Evolutionary conservation across 2,797 vertebrate species (phyloP).

Genomic region (Carcharodon carcharias): DNA sequence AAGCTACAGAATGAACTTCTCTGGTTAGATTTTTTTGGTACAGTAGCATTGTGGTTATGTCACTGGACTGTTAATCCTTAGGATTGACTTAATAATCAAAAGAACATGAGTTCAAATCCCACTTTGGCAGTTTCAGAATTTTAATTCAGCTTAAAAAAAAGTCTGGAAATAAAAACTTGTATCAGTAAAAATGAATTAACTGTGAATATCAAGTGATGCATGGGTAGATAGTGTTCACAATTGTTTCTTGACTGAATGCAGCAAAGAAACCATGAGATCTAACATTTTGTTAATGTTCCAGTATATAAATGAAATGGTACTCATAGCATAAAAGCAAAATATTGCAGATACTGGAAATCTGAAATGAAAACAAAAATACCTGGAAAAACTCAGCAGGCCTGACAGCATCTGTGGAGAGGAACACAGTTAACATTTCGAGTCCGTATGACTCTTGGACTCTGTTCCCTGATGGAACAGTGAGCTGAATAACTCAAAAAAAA

Average conservation of each 20-base stretch:
- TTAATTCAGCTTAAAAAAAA: neutral
- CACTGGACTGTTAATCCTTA: neutral
- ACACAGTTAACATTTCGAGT: neutral
- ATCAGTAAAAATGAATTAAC: neutral
- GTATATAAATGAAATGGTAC: neutral
- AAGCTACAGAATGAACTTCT: neutral
- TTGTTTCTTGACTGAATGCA: neutral
- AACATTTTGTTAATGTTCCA: neutral
- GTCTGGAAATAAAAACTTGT: neutral
- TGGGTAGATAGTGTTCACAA: neutral
- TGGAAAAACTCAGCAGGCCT: too few relatives aligned
- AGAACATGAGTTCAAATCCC: neutral
- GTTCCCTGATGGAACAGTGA: too few relatives aligned
- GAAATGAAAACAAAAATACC: too few relatives aligned
- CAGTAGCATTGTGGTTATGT: neutral
- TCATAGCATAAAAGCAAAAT: neutral
- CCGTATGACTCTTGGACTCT: too few relatives aligned
- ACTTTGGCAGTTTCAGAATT: neutral
- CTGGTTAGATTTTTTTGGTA: neutral
- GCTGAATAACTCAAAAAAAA: too few relatives aligned
- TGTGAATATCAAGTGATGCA: neutral
- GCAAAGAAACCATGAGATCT: neutral
- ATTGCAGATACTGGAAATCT: too few relatives aligned
- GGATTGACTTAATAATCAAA: neutral
- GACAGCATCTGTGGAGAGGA: neutral